Evolutionary conservation across 2,113 vertebrate genomes (phyloP).

Genomic region (Elanus axillaris): DNA sequence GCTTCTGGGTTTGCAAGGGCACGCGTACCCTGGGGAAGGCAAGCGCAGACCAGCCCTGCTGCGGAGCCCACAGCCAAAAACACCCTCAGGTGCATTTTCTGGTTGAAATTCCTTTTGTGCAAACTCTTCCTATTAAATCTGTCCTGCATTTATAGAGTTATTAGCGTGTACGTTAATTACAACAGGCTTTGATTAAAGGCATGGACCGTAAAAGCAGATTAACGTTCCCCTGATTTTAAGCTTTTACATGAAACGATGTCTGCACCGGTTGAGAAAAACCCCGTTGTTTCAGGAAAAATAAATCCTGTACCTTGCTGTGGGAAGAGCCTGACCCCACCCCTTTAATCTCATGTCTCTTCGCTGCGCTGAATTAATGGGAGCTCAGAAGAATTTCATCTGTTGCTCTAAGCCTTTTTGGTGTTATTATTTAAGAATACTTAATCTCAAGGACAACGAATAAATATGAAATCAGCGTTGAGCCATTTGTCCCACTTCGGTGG

Average conservation of each 20-base stretch:
- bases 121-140: not conserved
- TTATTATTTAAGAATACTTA: slow-evolving; percentile 56
- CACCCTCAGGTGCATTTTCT: not conserved
- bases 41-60: too few species aligned
- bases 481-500: not conserved
- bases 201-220: not conserved
- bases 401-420: slow-evolving; percentile 49
- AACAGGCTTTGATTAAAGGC: not conserved
- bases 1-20: not conserved
- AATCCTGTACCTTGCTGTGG: not conserved
- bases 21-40: rapidly evolving
- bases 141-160: not conserved
- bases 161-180: not conserved
- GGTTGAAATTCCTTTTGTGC: not conserved
- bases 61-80: not conserved
- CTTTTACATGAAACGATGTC: not conserved
- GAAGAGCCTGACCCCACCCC: not conserved
- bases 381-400: slow-evolving; percentile 45
- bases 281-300: not conserved
- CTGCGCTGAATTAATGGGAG: slow-evolving; percentile 21
- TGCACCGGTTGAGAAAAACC: not conserved
- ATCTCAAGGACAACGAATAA: slow-evolving; percentile 49
- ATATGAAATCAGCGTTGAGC: not conserved
- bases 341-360: slow-evolving; percentile 30
- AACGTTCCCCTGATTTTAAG: not conserved